Base-by-base conservation (phyloP, 2,888 invertebrate species). In the Papilio elwesi region DNA sequence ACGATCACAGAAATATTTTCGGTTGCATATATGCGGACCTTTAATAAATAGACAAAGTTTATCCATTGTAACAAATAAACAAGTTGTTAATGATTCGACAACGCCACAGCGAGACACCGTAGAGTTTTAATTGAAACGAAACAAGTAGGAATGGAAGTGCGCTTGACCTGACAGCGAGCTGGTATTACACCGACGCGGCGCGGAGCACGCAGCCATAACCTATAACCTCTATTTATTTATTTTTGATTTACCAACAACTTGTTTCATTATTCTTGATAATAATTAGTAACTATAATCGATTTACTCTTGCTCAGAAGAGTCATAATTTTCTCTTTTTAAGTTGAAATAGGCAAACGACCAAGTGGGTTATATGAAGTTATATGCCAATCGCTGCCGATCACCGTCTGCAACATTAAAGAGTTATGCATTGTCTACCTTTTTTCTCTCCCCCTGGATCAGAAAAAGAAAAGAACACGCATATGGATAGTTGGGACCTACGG, bases 31-130 rank as follows among this genome's bases (percentile, higher is more conserved):
- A n/a, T n/a, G n/a, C n/a, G n/a, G n/a, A n/a, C n/a, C n/a, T n/a
- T n/a, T n/a, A 71, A 47, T 67, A 71, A 66, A 52, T n/a, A 26
- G 76, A 79, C 76, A 74, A 77, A 92, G 83, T 91, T 92, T 90
- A 85, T 88, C 86, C 89, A 88, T 90, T 83, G 80, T 80, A 80
- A 77, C 82, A 83, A 85, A 84, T 83, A 84, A 87, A 86, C 86
- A 83, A 88, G 85, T 88, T 86, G 82, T 82, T 90, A 88, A 91
- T 90, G 90, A 89, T 90, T 90, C 90, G 88, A 87, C 86, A 83
- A 79, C 83, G 82, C 79, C 84, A 80, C 80, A 83, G 76, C 76
- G 80, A 84, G 83, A 83, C 81, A 73, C 81, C 79, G 79, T 82
- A 80, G 82, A 80, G 85, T 87, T 89, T 87, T 89, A 90, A 90